Evolutionary conservation across 2,113 vertebrate species (phyloP).

Genomic region (Leucosticte australis): DNA sequence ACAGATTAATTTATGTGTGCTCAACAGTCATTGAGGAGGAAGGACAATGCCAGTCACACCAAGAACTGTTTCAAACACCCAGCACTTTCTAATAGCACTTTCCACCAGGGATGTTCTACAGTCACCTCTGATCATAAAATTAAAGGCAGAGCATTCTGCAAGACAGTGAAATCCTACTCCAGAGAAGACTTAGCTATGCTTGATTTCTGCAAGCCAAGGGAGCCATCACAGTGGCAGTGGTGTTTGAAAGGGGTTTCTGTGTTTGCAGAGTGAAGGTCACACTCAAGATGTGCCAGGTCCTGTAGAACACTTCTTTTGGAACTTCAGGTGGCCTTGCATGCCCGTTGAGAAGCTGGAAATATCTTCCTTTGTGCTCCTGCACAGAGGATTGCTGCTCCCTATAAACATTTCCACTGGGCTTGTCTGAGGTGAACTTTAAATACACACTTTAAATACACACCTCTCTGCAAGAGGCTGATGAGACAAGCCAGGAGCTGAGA

Average conservation of each 20-base stretch:
- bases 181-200: not conserved
- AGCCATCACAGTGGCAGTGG: not conserved
- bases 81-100: not conserved
- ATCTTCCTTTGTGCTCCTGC: not conserved
- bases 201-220: not conserved
- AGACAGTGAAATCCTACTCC: not conserved
- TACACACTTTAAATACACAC: not conserved
- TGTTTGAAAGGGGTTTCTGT: not conserved
- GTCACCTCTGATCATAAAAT: not conserved
- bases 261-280: not conserved
- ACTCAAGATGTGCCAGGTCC: not conserved
- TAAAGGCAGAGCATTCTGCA: not conserved
- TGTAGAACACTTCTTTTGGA: not conserved
- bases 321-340: not conserved
- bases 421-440: not conserved
- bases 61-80: not conserved
- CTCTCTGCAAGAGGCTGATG: not conserved
- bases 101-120: not conserved
- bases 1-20: not conserved
- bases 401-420: not conserved
- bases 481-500: not conserved
- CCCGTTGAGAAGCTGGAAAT: not conserved
- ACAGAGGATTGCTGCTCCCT: not conserved
- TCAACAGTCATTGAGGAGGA: not conserved
- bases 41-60: not conserved